phyloP scores from a whole-genome alignment of 37 sponge, comb jelly and placozoan genomes.

The Chondrilla cf. caribensis region DNA sequence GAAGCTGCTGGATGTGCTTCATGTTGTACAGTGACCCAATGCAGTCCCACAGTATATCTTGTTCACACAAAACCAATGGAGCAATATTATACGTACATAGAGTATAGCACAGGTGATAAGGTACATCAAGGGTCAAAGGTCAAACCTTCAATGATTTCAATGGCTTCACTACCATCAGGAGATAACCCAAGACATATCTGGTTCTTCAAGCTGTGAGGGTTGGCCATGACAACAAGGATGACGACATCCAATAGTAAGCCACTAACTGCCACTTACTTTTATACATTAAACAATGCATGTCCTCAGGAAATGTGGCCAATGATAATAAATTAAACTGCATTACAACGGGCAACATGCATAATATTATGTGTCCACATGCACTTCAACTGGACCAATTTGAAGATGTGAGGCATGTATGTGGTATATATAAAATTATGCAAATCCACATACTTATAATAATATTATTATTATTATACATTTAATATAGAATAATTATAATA shows the following conservation, averaged over 20 bases:
- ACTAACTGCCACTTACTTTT: not conserved
- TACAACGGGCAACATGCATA: not conserved
- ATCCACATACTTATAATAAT: too few relatives aligned
- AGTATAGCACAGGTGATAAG: not conserved
- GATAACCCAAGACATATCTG: slow-evolving; percentile 3
- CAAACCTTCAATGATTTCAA: not conserved
- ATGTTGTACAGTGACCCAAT: not conserved
- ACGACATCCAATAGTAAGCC: not conserved
- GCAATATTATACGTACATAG: too few relatives aligned
- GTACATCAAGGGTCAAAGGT: too few relatives aligned
- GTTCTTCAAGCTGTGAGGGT: not conserved
- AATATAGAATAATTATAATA: too few relatives aligned
- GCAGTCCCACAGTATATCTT: not conserved
- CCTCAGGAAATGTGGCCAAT: not conserved
- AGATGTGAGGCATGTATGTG: too few relatives aligned
- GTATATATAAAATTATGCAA: too few relatives aligned
- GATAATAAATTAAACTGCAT: not conserved
- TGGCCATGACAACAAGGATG: not conserved
- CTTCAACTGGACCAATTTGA: not conserved
- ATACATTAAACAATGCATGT: not conserved
- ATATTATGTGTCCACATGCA: too few relatives aligned
- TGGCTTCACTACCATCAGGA: not conserved
- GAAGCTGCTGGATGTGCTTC: not conserved
- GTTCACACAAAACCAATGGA: not conserved
- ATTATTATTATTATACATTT: too few relatives aligned